phyloP scores from a whole-genome alignment of 2,797 vertebrate species.

The Malacoraja senta region DNA sequence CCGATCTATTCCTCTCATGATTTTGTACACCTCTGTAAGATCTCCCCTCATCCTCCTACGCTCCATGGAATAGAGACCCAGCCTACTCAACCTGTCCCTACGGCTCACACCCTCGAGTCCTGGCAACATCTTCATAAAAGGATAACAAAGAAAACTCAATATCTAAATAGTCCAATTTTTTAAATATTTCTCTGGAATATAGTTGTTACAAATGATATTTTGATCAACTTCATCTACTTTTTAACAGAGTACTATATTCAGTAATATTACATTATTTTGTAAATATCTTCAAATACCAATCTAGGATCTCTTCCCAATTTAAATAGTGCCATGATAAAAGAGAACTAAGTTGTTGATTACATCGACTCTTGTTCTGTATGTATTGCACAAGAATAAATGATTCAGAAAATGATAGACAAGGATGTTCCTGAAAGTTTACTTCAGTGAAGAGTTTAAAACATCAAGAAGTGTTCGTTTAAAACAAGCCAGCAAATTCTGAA shows the following conservation, averaged over 20 bases:
- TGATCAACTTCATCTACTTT: neutral
- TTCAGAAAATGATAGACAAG: neutral
- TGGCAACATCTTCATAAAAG: no score
- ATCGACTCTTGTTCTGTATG: neutral
- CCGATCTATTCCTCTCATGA: no score
- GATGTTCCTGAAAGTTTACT: neutral
- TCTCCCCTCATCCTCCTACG: no score
- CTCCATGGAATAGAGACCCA: no score
- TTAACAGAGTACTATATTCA: neutral
- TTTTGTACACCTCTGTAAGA: no score
- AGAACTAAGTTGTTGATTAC: neutral
- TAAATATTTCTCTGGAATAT: neutral
- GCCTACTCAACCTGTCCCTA: no score
- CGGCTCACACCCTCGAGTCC: no score
- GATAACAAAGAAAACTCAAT: neutral
- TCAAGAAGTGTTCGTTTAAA: neutral
- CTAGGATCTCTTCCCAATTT: neutral
- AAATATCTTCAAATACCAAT: neutral
- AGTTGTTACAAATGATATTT: neutral
- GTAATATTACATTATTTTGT: neutral
- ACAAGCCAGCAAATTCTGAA: neutral
- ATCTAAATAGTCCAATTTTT: neutral
- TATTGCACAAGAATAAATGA: neutral
- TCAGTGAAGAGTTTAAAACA: neutral
- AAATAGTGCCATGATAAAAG: neutral